Evolutionary conservation across 2,888 invertebrate genomes (phyloP), one percentile per base, ranked within the genome.

Genomic region (Operophtera brumata): DNA sequence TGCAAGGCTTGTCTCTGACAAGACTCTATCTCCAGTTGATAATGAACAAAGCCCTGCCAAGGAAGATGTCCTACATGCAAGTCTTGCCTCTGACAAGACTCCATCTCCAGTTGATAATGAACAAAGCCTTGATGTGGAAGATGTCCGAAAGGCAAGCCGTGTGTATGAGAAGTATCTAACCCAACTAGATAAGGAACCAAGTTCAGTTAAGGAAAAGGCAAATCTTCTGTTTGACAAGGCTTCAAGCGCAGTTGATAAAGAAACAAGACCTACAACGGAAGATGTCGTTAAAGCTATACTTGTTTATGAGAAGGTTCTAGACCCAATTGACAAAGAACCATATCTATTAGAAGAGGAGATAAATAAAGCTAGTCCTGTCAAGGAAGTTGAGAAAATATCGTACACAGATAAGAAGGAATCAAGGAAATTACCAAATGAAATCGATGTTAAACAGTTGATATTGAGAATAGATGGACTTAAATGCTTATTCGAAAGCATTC

Each of bases 111-210:
- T 28, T 36, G 44, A 40, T 0, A 44, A 54, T 8, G 42, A 10
- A 0, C 35, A 43, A 1, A 51, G 40, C 14, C 12, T 46, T 6
- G 6, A 36, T 0, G 50, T 50, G 6, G 13, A 26, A 57, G 25
- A 20, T 0, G 58, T 54, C 4, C 47, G 42, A 9, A 6, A 9
- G 0, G 30, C 53, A 0, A 52, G 46, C 4, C 48, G 4, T 26
- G 26, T 41, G 43, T 47, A 0, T 54, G 37, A 25, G 8, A 55
- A 50, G 52, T 12, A 1, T 7, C 10, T 43, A 9, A 58, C 47
- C 2, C 44, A 44, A 41, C 12, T 20, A 32, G 59, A 59, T 1
- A 58, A 57, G 10, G 35, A 13, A 8, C 45, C 50, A 1, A 57
- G 43, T 13, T 45, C 47, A 1, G 12, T 12, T 0, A 42, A 62